Evolutionary conservation across 1,140 invertebrate genomes (phyloP).

Genomic region (Drosophila leontia): DNA sequence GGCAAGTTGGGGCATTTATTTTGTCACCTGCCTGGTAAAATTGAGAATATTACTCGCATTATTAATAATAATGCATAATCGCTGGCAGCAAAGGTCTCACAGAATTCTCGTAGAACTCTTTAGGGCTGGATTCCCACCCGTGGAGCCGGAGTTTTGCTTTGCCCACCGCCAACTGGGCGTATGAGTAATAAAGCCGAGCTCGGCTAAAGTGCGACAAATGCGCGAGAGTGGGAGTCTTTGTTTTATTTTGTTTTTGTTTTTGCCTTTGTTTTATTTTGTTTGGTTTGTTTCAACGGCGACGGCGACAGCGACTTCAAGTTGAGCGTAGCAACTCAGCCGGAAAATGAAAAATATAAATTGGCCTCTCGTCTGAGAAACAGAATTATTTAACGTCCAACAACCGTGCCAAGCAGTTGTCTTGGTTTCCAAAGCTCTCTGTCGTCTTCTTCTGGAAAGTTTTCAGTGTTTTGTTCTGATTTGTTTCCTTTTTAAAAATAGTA

Average conservation of each 20-base stretch:
- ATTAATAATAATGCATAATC: conserved; percentile 72
- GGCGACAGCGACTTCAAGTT: conserved; percentile 54
- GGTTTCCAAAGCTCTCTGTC: conserved; percentile 21
- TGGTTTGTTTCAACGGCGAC: conserved; percentile 59
- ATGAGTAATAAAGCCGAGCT: conserved; percentile 75
- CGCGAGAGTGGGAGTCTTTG: conserved; percentile 54
- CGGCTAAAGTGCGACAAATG: conserved; percentile 66
- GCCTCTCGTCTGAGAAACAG: conserved; percentile 75
- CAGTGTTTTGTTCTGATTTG: conserved; percentile 25
- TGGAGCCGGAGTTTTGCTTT: conserved; percentile 28
- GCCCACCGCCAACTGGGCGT: conserved; percentile 50
- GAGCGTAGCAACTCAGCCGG: conserved; percentile 80
- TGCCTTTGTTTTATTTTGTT: conserved; percentile 59
- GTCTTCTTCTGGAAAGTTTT: background rate
- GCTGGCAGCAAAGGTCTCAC: conserved; percentile 36
- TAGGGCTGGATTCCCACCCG: conserved; percentile 46
- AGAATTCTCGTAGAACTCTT: conserved; percentile 47
- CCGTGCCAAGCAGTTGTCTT: conserved; percentile 66
- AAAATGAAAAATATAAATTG: conserved; percentile 85
- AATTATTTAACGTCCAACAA: conserved; percentile 79
- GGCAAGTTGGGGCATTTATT: conserved; percentile 72
- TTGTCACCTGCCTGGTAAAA: conserved; percentile 69
- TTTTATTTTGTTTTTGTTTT: conserved; percentile 43
- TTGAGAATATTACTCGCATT: conserved; percentile 58
- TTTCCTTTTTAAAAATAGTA: conserved; percentile 31